A percentile compares a stretch with the other conserved stretches of the same genome.
Evolutionary conservation across 2,888 invertebrate genomes (phyloP).

Genomic region (Melanchra persicariae): DNA sequence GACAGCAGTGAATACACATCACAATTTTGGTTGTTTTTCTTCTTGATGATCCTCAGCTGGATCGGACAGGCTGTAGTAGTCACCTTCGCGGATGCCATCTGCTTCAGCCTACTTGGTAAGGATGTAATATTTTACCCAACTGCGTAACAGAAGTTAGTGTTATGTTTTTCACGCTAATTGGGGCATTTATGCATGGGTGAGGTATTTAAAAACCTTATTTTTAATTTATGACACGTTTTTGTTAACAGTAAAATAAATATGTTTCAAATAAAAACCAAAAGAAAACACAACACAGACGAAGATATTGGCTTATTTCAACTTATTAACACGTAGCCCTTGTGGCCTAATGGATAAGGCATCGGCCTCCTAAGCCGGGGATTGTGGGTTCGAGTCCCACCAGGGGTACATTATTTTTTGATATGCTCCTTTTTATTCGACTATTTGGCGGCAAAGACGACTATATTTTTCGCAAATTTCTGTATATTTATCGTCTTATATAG

Average conservation of each 20-base stretch:
- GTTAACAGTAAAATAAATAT: no score
- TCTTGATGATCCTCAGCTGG: constrained; percentile 95
- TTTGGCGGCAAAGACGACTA: neutral
- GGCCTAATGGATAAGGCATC: constrained; percentile 95
- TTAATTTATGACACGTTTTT: no score
- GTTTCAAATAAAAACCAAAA: neutral
- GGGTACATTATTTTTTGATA: constrained; percentile 83
- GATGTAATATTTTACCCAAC: neutral
- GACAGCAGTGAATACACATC: constrained; percentile 84
- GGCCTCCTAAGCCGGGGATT: constrained; percentile 95
- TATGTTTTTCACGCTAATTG: no score
- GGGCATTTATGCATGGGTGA: no score
- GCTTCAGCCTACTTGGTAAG: constrained; percentile 95
- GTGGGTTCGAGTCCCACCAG: constrained; percentile 95
- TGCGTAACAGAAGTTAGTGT: neutral
- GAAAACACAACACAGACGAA: neutral
- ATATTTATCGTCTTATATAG: neutral
- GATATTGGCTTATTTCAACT: neutral
- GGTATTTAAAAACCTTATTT: no score
- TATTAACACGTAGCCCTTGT: constrained; percentile 93
- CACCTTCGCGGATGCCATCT: constrained; percentile 97
- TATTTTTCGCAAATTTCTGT: neutral
- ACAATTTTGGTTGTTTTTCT: constrained; percentile 95
- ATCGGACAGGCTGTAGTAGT: constrained; percentile 96
- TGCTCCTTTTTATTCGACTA: neutral